Evolutionary conservation across 2,888 invertebrate species (phyloP).

Genomic region (Diaprepes abbreviatus): DNA sequence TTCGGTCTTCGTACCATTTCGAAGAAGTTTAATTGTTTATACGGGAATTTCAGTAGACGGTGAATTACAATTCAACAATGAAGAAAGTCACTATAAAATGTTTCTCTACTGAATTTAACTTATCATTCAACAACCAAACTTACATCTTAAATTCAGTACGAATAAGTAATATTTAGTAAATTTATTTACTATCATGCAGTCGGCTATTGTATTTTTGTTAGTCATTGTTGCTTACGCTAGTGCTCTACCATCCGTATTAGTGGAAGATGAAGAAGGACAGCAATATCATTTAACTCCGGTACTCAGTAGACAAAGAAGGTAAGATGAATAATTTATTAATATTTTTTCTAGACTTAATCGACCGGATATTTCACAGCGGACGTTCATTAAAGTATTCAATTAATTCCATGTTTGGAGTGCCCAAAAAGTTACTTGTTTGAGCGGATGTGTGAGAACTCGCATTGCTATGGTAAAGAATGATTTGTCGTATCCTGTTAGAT

Average conservation of each 20-base stretch:
- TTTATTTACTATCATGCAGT: neutral
- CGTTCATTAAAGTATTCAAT: too few relatives aligned
- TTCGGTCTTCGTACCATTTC: too few relatives aligned
- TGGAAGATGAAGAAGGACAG: constrained; percentile 29
- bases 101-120: neutral
- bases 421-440: too few relatives aligned
- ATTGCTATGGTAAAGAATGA: too few relatives aligned
- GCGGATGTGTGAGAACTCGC: too few relatives aligned
- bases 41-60: neutral
- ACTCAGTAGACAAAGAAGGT: constrained; percentile 20
- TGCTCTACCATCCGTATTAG: constrained; percentile 6
- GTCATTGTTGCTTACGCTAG: constrained; percentile 6
- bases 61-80: neutral
- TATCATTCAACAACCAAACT: neutral
- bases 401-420: too few relatives aligned
- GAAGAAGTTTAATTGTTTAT: too few relatives aligned
- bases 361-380: too few relatives aligned
- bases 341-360: too few relatives aligned
- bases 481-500: too few relatives aligned
- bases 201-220: neutral
- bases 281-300: constrained; percentile 9
- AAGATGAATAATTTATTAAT: neutral
- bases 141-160: neutral
- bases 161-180: neutral
- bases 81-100: neutral